Percentiles rank a stretch among this genome's conserved stretches.
Conservation (phyloP, 2,888 invertebrate genomes). For the Macrophya annulata region DNA sequence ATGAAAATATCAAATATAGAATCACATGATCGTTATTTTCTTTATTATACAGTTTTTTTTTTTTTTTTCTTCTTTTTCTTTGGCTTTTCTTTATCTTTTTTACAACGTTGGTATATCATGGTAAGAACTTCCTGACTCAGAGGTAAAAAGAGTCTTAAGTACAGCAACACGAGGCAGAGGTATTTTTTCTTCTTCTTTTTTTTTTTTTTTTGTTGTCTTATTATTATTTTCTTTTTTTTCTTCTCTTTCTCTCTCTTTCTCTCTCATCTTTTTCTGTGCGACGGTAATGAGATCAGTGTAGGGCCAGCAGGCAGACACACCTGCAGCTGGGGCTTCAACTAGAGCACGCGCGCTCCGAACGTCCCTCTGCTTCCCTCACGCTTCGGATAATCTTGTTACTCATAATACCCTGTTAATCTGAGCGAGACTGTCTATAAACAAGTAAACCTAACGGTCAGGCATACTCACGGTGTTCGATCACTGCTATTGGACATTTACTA, state of each 20-base stretch:
- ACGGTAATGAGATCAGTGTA: constrained; percentile 72
- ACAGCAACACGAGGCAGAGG: neutral
- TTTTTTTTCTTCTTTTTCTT: neutral
- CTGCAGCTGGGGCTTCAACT: constrained; percentile 73
- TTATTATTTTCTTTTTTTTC: too few species aligned
- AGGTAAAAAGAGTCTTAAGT: constrained; percentile 25
- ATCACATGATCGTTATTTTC: neutral
- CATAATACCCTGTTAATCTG: constrained; percentile 69
- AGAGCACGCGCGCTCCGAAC: constrained; percentile 67
- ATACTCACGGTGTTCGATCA: constrained; percentile 32
- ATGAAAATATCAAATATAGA: neutral
- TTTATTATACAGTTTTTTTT: neutral
- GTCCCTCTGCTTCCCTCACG: constrained; percentile 57
- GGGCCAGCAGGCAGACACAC: constrained; percentile 64
- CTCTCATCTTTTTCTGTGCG: constrained; percentile 34
- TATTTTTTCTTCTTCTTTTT: neutral
- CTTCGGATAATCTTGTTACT: constrained; percentile 76
- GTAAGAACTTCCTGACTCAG: neutral
- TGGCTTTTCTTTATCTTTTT: neutral
- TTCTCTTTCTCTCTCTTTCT: too few species aligned
- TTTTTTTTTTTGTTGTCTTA: too few species aligned
- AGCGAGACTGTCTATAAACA: constrained; percentile 60
- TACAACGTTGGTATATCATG: neutral
- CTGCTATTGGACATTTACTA: constrained; percentile 58
- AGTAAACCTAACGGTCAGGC: constrained; percentile 45